These are phyloP conservation scores for Neuroterus valhalla DNA, from an alignment of 1,140 invertebrate species.

Conservation along the genomic window DNA sequence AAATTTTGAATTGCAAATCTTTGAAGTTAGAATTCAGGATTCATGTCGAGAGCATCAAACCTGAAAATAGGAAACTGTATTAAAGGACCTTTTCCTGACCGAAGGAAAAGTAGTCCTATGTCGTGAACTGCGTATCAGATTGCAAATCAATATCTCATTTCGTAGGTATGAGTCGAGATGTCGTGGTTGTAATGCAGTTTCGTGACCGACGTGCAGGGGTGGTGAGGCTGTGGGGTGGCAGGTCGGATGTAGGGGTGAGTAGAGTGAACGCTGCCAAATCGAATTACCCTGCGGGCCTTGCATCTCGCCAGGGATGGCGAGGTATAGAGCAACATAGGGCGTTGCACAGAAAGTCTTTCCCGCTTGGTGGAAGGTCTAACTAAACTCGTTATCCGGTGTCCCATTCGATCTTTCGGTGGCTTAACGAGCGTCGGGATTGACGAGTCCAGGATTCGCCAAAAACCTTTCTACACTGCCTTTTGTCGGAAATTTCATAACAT, in stretches of 20 bases:
- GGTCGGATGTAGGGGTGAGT: slow-evolving; percentile 47
- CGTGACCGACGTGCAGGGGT: slow-evolving; percentile 55
- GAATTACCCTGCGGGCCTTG: slow-evolving; percentile 65
- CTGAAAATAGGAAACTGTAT: background rate
- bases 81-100: background rate
- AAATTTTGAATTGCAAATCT: no score
- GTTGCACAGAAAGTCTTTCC: slow-evolving; percentile 48
- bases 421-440: slow-evolving; percentile 46
- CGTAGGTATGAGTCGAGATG: slow-evolving; percentile 67
- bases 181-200: slow-evolving; percentile 68
- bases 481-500: slow-evolving; percentile 58
- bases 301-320: slow-evolving; percentile 49
- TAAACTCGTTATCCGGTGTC: slow-evolving; percentile 54
- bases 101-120: slow-evolving; percentile 23
- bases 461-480: slow-evolving; percentile 34
- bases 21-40: no score
- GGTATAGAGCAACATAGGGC: slow-evolving; percentile 40
- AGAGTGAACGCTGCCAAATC: slow-evolving; percentile 64
- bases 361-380: slow-evolving; percentile 40
- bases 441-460: slow-evolving; percentile 27
- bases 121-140: slow-evolving; percentile 65
- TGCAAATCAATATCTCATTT: slow-evolving; percentile 72
- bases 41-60: background rate
- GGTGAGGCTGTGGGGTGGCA: slow-evolving; percentile 45
- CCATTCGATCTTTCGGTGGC: slow-evolving; percentile 55